Evolutionary conservation across 2,113 vertebrate genomes (phyloP), one percentile per base, ranked within the genome.

Genomic region (Pelusios castaneus): DNA sequence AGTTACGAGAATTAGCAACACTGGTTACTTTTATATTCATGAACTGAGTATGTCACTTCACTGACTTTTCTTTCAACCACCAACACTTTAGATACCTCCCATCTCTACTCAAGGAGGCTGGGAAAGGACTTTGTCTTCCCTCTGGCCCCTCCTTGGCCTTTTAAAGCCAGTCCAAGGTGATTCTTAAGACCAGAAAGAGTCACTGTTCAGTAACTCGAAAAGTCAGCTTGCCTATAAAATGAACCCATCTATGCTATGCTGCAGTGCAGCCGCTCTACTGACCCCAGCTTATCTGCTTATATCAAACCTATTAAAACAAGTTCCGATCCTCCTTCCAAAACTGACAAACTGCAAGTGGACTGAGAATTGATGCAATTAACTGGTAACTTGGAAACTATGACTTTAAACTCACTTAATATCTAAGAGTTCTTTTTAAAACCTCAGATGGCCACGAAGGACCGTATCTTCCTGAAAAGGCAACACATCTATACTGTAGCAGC

Each of bases 261-360:
- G n/a, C n/a, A n/a, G n/a, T n/a, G n/a, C n/a, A n/a, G n/a, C n/a
- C 4, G 14, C 6, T 81, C 41, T 6, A 41, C 43, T 8, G 41
- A 27, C 45, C 45, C 4, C 9, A 49, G 16, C 14, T 17, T 70
- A 77, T 24, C 49, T 49, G 4, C 4, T n/a, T n/a, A n/a, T n/a
- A 84, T 85, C 52, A 94, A 55, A 25, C 34, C 56, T 96, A 22
- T 88, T 85, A 76, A 82, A n/a, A 77, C 27, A 90, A 49, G 10
- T 43, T 54, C 29, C 41, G 43, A 85, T 3, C 43, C 52, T 55
- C 88, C 73, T 11, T 84, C 55, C n/a, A 70, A 70, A 70, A 70
- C 31, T 22, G n/a, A 70, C 34, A n/a, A 38, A 67, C 63, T 38
- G 63, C 10, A 10, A 70, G 19, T 70, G 19, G 9, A 70, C 19